Conservation (phyloP, 2,888 invertebrate species). For the Eudasyphora cyanicolor region DNA sequence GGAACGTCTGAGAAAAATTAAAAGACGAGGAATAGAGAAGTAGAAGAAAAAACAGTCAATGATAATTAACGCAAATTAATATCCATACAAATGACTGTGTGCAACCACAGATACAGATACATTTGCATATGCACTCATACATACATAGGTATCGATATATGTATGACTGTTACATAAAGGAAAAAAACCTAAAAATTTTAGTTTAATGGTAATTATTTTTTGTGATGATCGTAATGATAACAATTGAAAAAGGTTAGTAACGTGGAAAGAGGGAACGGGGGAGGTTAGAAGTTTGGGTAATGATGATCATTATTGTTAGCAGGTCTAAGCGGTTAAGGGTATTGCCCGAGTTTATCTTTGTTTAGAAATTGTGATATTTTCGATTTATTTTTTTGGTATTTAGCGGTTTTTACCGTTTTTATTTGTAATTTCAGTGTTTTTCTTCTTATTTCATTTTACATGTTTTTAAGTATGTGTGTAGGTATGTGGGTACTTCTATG, state of each 20-base stretch:
- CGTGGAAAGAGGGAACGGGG: background rate
- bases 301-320: background rate
- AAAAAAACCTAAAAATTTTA: background rate
- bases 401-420: background rate
- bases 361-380: background rate
- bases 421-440: background rate
- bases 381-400: background rate
- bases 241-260: background rate
- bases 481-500: background rate
- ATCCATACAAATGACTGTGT: constrained; percentile 4
- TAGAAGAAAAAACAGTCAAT: constrained; percentile 8
- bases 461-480: background rate
- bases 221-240: background rate
- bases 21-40: background rate
- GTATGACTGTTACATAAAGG: background rate
- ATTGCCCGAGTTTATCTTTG: background rate
- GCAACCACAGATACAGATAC: background rate
- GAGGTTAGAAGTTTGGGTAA: background rate
- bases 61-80: constrained; percentile 24
- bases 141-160: background rate
- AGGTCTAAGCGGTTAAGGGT: background rate
- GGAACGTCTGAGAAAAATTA: background rate
- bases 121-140: background rate
- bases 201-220: background rate
- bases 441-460: background rate